A percentile compares a stretch with the other conserved stretches of the same genome.
Conservation (phyloP, 2,888 invertebrate species). For the Stenodema calcarata region DNA sequence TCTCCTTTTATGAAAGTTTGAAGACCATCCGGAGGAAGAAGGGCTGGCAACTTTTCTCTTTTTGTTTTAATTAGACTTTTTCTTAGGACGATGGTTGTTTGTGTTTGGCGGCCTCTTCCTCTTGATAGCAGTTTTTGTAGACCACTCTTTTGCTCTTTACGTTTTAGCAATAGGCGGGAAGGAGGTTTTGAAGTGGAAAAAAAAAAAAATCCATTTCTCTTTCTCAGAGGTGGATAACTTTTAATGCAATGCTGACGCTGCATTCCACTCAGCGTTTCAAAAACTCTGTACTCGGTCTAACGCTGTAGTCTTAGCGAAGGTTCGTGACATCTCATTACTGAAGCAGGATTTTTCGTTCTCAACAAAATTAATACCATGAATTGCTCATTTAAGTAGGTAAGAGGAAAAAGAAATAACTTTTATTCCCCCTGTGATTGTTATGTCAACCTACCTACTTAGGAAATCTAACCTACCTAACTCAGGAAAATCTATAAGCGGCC, state of each 20-base stretch:
- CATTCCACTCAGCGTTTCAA: neutral
- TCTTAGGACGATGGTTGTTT: constrained; percentile 31
- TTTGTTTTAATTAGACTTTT: constrained; percentile 46
- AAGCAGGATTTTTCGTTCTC: no score
- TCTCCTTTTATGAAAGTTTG: constrained; percentile 33
- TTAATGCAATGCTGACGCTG: constrained; percentile 21
- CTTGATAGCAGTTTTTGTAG: neutral
- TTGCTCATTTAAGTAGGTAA: no score
- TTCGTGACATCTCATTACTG: no score
- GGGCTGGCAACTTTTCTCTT: neutral
- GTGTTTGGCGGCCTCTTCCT: constrained; percentile 29
- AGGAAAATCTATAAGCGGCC: no score
- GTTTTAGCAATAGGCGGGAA: neutral
- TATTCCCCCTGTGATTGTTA: no score
- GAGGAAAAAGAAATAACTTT: no score
- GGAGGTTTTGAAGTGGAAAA: neutral
- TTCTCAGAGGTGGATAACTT: neutral
- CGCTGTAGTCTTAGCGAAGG: no score
- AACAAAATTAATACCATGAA: no score
- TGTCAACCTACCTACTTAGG: no score
- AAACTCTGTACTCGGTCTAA: neutral
- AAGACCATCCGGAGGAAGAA: constrained; percentile 3
- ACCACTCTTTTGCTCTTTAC: constrained; percentile 1
- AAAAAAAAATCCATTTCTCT: neutral
- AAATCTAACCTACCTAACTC: no score